Conservation (phyloP, 2,888 invertebrate genomes). For the Pyrocoelia pectoralis region DNA sequence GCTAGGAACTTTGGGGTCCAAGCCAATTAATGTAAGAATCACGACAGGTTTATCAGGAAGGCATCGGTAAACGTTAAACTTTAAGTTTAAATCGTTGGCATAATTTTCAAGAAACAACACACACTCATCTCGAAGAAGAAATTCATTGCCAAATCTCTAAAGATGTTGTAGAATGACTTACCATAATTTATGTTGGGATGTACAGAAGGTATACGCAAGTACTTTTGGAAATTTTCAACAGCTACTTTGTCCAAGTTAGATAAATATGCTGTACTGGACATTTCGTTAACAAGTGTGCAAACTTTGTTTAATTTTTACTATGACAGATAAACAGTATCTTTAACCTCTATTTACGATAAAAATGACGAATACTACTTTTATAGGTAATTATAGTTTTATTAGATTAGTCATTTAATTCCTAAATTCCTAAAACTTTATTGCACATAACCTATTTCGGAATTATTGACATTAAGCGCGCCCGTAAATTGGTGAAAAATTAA, state of each 20-base stretch:
- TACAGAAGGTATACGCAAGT: conserved; percentile 85
- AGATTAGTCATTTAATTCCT: too few species aligned
- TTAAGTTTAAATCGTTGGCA: conserved; percentile 71
- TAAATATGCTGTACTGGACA: too few species aligned
- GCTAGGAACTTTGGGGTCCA: conserved; percentile 69
- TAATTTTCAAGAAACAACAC: conserved; percentile 74
- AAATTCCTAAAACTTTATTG: too few species aligned
- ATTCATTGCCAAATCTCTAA: conserved; percentile 14
- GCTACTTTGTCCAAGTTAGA: conserved; percentile 53
- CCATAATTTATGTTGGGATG: conserved; percentile 89
- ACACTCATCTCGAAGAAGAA: conserved; percentile 66
- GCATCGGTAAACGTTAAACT: conserved; percentile 64
- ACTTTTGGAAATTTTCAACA: conserved; percentile 83
- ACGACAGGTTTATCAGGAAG: conserved; percentile 75
- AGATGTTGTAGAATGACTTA: conserved; percentile 58
- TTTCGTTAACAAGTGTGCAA: neutral
- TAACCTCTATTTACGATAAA: too few species aligned
- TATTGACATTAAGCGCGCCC: too few species aligned
- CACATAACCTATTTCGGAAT: too few species aligned
- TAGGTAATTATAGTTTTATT: too few species aligned
- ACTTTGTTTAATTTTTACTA: conserved; percentile 2
- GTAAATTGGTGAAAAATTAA: too few species aligned
- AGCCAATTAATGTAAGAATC: conserved; percentile 81
- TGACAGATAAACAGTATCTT: neutral
- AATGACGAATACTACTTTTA: too few species aligned